A percentile compares a stretch with the other conserved stretches of the same genome.
These are phyloP conservation scores for Apotomis betuletana DNA, from an alignment of 2,888 invertebrate species.

Conservation along the genomic window DNA sequence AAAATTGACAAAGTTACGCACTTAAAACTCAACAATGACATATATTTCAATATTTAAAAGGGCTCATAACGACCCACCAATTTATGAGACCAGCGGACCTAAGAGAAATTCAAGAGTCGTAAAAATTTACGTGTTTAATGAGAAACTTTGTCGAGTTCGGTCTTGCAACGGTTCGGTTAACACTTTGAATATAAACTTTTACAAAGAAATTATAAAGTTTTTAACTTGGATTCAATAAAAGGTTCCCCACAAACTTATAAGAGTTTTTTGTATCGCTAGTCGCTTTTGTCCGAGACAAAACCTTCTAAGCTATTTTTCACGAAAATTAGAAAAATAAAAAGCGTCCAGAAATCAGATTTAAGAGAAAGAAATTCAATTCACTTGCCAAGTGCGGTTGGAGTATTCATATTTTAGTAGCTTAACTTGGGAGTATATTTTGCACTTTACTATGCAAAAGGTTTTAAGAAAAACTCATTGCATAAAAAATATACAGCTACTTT, in stretches of 20 bases:
- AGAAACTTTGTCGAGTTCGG: constrained; percentile 46
- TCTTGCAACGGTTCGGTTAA: constrained; percentile 46
- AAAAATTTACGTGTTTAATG: constrained; percentile 51
- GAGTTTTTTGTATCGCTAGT: constrained; percentile 34
- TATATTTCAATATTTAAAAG: constrained; percentile 41
- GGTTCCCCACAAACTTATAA: constrained; percentile 40
- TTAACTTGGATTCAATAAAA: constrained; percentile 44
- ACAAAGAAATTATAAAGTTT: constrained; percentile 42
- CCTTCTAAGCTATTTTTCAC: constrained; percentile 6
- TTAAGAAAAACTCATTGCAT: neutral
- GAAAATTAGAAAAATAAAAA: neutral
- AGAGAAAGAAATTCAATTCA: neutral
- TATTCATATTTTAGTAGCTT: neutral
- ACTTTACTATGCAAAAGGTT: neutral
- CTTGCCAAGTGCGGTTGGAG: neutral
- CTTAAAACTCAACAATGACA: constrained; percentile 32
- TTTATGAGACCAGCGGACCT: constrained; percentile 41
- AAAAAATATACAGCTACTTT: constrained; percentile 7
- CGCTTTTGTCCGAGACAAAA: constrained; percentile 30
- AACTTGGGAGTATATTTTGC: neutral
- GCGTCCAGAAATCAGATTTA: neutral
- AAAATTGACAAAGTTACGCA: constrained; percentile 30
- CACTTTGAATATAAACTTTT: constrained; percentile 44
- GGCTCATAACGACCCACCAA: constrained; percentile 32
- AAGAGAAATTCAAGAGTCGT: constrained; percentile 46